Evolutionary conservation across 2,113 vertebrate genomes (phyloP).

Genomic region (Melanotaenia duboulayi): DNA sequence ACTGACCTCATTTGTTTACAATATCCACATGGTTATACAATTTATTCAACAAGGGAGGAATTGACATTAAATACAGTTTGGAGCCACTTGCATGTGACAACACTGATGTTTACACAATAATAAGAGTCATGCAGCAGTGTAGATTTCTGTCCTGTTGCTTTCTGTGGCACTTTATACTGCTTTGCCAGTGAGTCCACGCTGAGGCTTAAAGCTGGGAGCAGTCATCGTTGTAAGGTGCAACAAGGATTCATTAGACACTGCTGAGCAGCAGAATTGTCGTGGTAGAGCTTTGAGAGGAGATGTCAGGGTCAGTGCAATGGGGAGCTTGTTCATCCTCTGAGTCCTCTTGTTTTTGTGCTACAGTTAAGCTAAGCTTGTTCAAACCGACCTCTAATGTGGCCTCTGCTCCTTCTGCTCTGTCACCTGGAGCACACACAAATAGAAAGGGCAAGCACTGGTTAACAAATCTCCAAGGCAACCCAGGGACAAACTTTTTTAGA

Average conservation of each 20-base stretch:
- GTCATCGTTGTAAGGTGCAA: background rate
- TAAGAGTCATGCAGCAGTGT: constrained; percentile 10
- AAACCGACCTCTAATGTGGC: constrained; percentile 64
- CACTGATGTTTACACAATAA: constrained; percentile 24
- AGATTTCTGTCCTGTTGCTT: background rate
- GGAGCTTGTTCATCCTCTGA: constrained; percentile 50
- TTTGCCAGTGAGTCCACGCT: background rate
- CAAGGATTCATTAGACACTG: constrained; percentile 44
- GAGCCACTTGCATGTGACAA: constrained; percentile 39
- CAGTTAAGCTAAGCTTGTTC: constrained; percentile 71
- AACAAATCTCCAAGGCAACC: background rate
- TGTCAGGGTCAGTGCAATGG: constrained; percentile 35
- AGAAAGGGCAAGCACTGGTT: background rate
- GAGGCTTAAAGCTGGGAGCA: constrained; percentile 2
- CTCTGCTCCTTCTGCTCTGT: constrained; percentile 82
- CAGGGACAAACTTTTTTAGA: background rate
- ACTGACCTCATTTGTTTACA: background rate
- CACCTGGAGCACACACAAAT: constrained; percentile 63
- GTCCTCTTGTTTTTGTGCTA: constrained; percentile 46
- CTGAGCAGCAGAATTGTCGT: constrained; percentile 63
- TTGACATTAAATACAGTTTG: constrained; percentile 17
- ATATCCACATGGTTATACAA: constrained; percentile 13
- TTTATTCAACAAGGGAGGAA: constrained; percentile 1
- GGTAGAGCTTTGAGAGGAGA: constrained; percentile 31
- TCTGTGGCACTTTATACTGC: background rate